Evolutionary conservation across 2,113 vertebrate species (phyloP).

Genomic region (Pygoscelis antarcticus): DNA sequence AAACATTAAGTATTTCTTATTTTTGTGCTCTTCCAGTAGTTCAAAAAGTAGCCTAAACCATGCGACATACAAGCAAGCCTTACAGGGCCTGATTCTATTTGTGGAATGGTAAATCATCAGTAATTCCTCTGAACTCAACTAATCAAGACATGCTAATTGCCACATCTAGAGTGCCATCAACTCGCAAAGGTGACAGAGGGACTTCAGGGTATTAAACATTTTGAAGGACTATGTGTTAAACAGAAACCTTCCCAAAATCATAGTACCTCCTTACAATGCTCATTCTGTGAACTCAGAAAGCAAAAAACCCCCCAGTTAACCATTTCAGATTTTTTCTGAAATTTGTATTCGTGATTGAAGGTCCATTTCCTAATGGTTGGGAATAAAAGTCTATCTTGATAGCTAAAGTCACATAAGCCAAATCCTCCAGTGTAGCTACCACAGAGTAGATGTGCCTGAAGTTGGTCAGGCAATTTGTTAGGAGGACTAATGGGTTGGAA

Average conservation of each 20-base stretch:
- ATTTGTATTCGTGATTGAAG: neutral
- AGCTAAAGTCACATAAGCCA: neutral
- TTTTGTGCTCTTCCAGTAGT: conserved; percentile 5
- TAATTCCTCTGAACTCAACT: neutral
- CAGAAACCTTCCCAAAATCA: neutral
- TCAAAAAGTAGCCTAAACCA: conserved; percentile 29
- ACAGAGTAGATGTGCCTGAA: neutral
- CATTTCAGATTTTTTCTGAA: neutral
- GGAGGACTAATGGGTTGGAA: neutral
- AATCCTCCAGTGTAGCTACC: neutral
- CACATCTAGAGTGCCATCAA: neutral
- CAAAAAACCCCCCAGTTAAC: neutral
- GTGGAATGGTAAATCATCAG: neutral
- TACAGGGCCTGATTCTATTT: neutral
- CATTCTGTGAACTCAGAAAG: neutral
- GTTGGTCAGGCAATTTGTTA: neutral
- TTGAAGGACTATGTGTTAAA: neutral
- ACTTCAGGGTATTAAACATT: neutral
- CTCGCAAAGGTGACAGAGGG: neutral
- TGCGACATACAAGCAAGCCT: neutral
- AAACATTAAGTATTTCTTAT: neutral
- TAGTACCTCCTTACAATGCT: neutral
- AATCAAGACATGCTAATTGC: neutral
- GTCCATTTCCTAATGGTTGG: neutral
- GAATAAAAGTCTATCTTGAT: neutral